A percentile compares a stretch with the other conserved stretches of the same genome.
Evolutionary conservation across 37 sponge, comb jelly and placozoan species (phyloP).

Genomic region (Petrosia ficiformis): DNA sequence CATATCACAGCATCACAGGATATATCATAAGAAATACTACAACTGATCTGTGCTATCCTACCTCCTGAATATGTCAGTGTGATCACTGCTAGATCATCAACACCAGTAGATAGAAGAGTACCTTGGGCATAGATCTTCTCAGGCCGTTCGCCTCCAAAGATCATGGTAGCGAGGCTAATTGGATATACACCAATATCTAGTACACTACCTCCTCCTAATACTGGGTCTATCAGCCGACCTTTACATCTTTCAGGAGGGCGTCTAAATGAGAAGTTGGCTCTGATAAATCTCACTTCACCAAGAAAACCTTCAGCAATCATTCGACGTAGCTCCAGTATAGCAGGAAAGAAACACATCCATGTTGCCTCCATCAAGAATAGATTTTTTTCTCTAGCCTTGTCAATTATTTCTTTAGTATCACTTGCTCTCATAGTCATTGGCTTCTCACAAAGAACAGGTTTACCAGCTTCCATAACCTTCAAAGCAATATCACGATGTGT

Average conservation of each 20-base stretch:
- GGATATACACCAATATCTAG: slow-evolving; percentile 81
- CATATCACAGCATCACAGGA: slow-evolving; percentile 56
- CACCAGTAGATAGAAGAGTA: slow-evolving; percentile 14
- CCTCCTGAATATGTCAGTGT: slow-evolving; percentile 41
- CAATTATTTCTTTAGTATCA: slow-evolving; percentile 40
- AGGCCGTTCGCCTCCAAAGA: slow-evolving; percentile 57
- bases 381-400: slow-evolving; percentile 43
- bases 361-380: slow-evolving; percentile 81
- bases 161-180: slow-evolving; percentile 58
- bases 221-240: slow-evolving; percentile 40
- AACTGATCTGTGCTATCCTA: slow-evolving; percentile 48
- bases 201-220: slow-evolving; percentile 70
- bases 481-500: slow-evolving; percentile 34
- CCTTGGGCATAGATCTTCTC: slow-evolving; percentile 43
- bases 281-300: slow-evolving; percentile 67
- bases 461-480: slow-evolving; percentile 41
- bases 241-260: too few species aligned
- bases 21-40: slow-evolving; percentile 11
- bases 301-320: slow-evolving; percentile 51
- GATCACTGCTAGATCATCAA: slow-evolving; percentile 16
- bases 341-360: slow-evolving; percentile 52
- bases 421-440: slow-evolving; percentile 42
- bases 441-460: slow-evolving; percentile 83
- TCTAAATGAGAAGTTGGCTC: slow-evolving; percentile 55
- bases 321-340: slow-evolving; percentile 41